Percentiles rank a stretch among this genome's conserved stretches.
Evolutionary conservation across 1,140 invertebrate species (phyloP).

Genomic region (Eueides isabella): DNA sequence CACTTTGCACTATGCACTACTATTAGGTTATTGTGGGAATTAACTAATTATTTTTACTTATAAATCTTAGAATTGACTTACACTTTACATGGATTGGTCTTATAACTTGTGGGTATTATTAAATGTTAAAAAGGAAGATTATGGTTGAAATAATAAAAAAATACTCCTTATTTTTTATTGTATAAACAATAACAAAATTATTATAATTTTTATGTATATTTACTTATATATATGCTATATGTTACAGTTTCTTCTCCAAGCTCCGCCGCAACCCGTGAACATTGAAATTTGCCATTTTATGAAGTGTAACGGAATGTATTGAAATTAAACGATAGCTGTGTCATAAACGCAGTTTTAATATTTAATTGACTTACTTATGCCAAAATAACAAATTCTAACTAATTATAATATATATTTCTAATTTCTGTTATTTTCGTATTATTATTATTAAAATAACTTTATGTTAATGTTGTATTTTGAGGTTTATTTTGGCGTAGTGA

Average conservation of each 20-base stretch:
- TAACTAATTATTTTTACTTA: background rate
- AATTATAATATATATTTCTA: background rate
- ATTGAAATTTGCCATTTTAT: constrained; percentile 14
- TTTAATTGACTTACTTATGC: background rate
- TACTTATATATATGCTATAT: constrained; percentile 5
- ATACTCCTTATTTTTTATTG: background rate
- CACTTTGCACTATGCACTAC: constrained; percentile 9
- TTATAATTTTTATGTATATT: background rate
- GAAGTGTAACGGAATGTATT: constrained; percentile 7
- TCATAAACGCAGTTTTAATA: constrained; percentile 11
- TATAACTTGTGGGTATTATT: background rate
- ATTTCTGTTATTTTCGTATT: background rate
- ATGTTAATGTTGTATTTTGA: background rate
- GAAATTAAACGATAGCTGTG: constrained; percentile 11
- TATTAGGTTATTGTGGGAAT: background rate
- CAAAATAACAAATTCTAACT: background rate
- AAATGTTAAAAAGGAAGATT: background rate
- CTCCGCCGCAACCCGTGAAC: constrained; percentile 68
- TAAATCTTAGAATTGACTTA: background rate
- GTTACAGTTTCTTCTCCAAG: constrained; percentile 74
- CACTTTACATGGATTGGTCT: background rate
- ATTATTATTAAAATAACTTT: background rate
- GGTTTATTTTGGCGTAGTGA: background rate
- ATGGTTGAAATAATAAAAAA: background rate
- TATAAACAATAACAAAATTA: background rate